Percentiles rank a stretch among this genome's conserved stretches.
phyloP scores from a whole-genome alignment of 2,113 vertebrate genomes.

The Chionodraco myersi region DNA sequence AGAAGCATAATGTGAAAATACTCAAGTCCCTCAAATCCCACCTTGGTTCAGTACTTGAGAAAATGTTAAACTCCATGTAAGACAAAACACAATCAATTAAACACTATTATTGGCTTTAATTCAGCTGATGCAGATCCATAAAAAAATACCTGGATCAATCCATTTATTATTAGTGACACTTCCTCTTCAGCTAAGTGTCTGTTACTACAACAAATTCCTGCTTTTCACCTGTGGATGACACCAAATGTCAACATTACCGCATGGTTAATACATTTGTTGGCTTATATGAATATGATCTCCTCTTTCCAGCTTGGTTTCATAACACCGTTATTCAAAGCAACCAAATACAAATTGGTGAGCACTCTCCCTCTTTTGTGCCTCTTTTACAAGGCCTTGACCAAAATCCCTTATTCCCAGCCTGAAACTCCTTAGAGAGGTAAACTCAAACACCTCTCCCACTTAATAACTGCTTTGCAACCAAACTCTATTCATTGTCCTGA shows the following conservation, averaged over 20 bases:
- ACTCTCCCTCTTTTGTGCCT: conserved; percentile 20
- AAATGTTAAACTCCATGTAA: too few species aligned
- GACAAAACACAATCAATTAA: too few species aligned
- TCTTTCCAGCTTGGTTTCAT: neutral
- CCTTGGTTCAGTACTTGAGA: too few species aligned
- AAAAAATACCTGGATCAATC: too few species aligned
- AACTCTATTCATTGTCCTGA: conserved; percentile 36
- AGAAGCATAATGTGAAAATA: too few species aligned
- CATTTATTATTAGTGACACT: too few species aligned
- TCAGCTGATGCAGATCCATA: too few species aligned
- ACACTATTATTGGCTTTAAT: too few species aligned
- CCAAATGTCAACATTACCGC: neutral
- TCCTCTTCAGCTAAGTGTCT: neutral
- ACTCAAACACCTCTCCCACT: conserved; percentile 5
- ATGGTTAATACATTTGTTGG: too few species aligned
- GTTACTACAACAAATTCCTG: neutral
- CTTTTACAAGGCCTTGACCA: neutral
- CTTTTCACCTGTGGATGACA: neutral
- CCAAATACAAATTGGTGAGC: neutral
- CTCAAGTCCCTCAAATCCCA: too few species aligned
- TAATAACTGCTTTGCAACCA: conserved; percentile 33
- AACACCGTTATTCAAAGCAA: neutral
- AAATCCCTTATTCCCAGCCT: conserved; percentile 26
- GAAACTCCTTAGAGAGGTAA: conserved; percentile 39
- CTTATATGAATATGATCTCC: neutral